These are phyloP conservation scores for Cottoperca gobio DNA, from an alignment of 2,797 vertebrate genomes.

Conservation along the genomic window DNA sequence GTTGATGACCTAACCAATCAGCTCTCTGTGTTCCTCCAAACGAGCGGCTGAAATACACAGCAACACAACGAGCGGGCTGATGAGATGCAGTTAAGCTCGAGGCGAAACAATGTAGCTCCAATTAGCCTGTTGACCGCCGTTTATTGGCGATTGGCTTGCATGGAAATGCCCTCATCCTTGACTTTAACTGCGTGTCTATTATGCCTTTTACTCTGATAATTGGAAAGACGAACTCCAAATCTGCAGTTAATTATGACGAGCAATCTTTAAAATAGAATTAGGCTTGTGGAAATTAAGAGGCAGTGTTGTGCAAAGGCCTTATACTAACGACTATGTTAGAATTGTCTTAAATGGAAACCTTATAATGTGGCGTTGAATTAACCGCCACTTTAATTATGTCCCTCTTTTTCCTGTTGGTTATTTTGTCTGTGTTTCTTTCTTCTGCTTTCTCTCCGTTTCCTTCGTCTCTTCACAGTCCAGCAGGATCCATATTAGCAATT, in stretches of 20 bases:
- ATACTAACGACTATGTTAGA: neutral
- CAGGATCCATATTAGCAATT: constrained; percentile 43
- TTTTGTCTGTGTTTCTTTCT: neutral
- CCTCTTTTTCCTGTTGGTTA: neutral
- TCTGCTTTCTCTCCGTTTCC: neutral
- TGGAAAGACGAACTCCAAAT: constrained; percentile 28
- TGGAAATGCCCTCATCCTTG: constrained; percentile 33
- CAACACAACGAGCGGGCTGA: constrained; percentile 50
- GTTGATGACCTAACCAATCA: constrained; percentile 46
- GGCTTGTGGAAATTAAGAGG: constrained; percentile 6
- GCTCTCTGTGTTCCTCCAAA: constrained; percentile 36
- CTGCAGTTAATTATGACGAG: constrained; percentile 39
- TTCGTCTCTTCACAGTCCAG: constrained; percentile 25
- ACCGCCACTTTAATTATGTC: constrained; percentile 15
- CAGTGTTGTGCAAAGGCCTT: neutral
- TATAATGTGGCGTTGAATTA: constrained; percentile 25
- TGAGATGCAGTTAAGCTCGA: constrained; percentile 50
- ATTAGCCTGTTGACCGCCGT: constrained; percentile 62
- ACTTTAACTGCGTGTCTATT: constrained; percentile 31
- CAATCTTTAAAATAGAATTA: constrained; percentile 35
- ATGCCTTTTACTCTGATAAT: constrained; percentile 30
- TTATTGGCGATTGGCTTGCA: constrained; percentile 38
- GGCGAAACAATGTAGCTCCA: constrained; percentile 60
- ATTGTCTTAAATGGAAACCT: constrained; percentile 20
- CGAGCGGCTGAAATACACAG: constrained; percentile 48